Evolutionary conservation across 2,797 vertebrate species (phyloP).

Genomic region (Leptodactylus fallax): DNA sequence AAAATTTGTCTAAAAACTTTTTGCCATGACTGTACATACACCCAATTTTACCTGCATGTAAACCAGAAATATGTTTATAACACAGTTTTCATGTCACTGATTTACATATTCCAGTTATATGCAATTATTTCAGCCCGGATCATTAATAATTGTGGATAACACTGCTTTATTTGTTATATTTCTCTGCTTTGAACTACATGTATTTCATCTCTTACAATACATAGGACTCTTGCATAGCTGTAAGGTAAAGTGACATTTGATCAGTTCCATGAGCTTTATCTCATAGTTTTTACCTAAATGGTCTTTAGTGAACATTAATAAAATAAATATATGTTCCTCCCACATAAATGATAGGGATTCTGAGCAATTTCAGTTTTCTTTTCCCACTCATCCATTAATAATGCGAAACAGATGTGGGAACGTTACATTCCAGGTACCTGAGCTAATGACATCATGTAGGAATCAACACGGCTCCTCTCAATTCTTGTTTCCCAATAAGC

Average conservation of each 20-base stretch:
- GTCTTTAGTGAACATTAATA: conserved; percentile 50
- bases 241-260: conserved; percentile 33
- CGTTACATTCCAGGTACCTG: conserved; percentile 88
- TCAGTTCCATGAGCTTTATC: conserved; percentile 40
- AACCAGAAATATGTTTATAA: neutral
- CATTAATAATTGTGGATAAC: neutral
- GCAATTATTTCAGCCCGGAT: neutral
- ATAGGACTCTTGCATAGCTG: neutral
- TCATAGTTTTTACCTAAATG: conserved; percentile 50
- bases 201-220: neutral
- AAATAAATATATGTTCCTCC: conserved; percentile 60
- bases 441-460: conserved; percentile 82
- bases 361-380: conserved; percentile 61
- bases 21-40: neutral
- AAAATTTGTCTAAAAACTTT: no score
- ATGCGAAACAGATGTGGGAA: conserved; percentile 89
- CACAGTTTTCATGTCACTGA: neutral
- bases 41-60: neutral
- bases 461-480: conserved; percentile 75
- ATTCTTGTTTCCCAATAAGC: conserved; percentile 68
- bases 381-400: conserved; percentile 84
- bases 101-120: neutral
- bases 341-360: conserved; percentile 51
- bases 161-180: neutral
- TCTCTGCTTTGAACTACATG: neutral